Evolutionary conservation across 2,797 vertebrate species (phyloP), one percentile per base, ranked within the genome.

Genomic region (Anguilla anguilla): DNA sequence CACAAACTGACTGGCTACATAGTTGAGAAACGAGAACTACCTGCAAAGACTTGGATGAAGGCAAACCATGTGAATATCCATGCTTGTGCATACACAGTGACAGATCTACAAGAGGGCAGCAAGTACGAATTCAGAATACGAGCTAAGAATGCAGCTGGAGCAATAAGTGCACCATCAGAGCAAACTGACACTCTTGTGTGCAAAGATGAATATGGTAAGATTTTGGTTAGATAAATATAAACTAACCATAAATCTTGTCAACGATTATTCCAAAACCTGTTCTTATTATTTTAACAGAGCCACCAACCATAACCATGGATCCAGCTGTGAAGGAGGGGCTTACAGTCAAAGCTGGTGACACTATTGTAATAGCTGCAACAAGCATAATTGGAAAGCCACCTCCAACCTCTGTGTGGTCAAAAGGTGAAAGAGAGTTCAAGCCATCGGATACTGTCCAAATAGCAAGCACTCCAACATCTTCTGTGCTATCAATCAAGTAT

Each of bases 11-110:
- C 96, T 59, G 99, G 98, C 61, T 99, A 99, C 90, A 96, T 98
- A 91, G 96, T 99, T 91, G 99, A 99, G 95, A 99, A 98, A 91
- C 94, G 98, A 86, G 98, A 99, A 83, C 94, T 97, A 39, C 96
- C 97, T 59, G 95, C 97, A 88, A 99, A 99, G 92, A 87, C 96
- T 84, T 99, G 99, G 99, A 96, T 94, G 91, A 99, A 99, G 93
- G 98, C 98, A 88, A 99, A 99, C 91, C 98, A 99, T 15, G 94
- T 99, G 85, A 99, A 99, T 93, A 94, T 99, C 91, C 98, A 97
- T 89, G 95, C 96, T 85, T 99, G 98, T 94, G 99, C 97, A 67
- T 99, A 96, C 93, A 99, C 98, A 22, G 97, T 99, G 82, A 95
- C 97, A 89, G 99, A 99, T 90, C 96, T 99, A 88, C 94, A 89